Base-by-base conservation (phyloP, 37 sponge, comb jelly and placozoan species). In the Diacarnus erythraeanus region DNA sequence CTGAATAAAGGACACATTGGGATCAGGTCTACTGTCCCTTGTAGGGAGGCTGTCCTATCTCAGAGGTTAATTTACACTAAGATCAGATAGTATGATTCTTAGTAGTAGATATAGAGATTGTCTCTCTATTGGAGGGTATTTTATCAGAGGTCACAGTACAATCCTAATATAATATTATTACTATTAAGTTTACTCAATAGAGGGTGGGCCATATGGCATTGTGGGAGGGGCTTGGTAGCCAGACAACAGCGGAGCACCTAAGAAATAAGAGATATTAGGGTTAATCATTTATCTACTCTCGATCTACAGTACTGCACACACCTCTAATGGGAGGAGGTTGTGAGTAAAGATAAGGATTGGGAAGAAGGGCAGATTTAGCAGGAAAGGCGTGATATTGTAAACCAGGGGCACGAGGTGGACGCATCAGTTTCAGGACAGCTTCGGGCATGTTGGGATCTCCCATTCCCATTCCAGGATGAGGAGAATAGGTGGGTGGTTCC, bases 121-220 rank as follows among this genome's bases (percentile, higher is more conserved):
- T n/a, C n/a, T n/a, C n/a, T n/a, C n/a, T n/a, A n/a, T n/a, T n/a
- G n/a, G n/a, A n/a, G n/a, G n/a, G n/a, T n/a, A n/a, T n/a, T n/a
- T n/a, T n/a, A n/a, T n/a, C 64, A 6, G 5, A 25, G 30, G 25
- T 61, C 20, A 61, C 25, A 29, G 30, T 4, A 61, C 64, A 61
- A 42, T n/a, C n/a, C n/a, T n/a, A n/a, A n/a, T n/a, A n/a, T n/a
- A n/a, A n/a, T n/a, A n/a, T n/a, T n/a, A n/a, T n/a, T n/a, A n/a
- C n/a, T n/a, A n/a, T n/a, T n/a, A n/a, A 29, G 31, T 54, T 75
- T 37, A 75, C 75, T 75, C 59, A 5, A 30, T 57, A 3, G 75
- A 26, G 15, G 75, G 33, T 22, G 75, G 75, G 34, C 75, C 75
- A 31, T 58, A 75, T 3, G 75, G 75, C 75, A 75, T 75, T 34